Evolutionary conservation across 2,113 vertebrate species (phyloP).

Genomic region (Formicarius rufipectus): DNA sequence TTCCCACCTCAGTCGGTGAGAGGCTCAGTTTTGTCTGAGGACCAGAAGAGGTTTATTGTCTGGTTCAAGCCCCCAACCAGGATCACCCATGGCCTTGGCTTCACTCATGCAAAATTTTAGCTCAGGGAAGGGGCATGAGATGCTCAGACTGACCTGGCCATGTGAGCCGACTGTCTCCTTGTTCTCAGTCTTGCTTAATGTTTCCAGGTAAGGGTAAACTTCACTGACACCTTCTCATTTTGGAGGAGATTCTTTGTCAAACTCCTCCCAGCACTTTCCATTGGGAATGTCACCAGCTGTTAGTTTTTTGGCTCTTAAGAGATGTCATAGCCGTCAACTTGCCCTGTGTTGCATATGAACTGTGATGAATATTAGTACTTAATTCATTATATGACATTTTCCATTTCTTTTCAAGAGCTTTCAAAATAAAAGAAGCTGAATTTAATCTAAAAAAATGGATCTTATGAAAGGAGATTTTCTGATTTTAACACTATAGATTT

Average conservation of each 20-base stretch:
- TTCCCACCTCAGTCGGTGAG: not conserved
- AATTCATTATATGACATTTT: conserved; percentile 19
- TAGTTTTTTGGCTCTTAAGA: conserved; percentile 14
- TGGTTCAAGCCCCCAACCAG: not conserved
- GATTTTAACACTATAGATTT: not conserved
- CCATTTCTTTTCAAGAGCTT: conserved; percentile 21
- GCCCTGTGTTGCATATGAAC: not conserved
- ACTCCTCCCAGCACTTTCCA: not conserved
- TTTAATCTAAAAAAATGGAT: not conserved
- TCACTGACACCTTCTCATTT: not conserved
- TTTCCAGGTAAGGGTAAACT: not conserved
- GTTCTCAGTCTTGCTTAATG: not conserved
- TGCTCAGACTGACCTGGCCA: not conserved
- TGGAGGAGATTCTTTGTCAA: not conserved
- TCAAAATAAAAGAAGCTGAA: conserved; percentile 34
- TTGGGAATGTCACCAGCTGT: not conserved
- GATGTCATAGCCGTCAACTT: not conserved
- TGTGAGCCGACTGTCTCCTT: not conserved
- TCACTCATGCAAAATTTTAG: not conserved
- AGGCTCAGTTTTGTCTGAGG: not conserved
- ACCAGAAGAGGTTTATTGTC: not conserved
- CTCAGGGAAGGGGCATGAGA: not conserved
- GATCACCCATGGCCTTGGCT: not conserved
- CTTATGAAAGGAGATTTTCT: not conserved
- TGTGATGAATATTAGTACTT: conserved; percentile 31